phyloP scores from a whole-genome alignment of 1,140 invertebrate species.

The Heliconius melpomene region DNA sequence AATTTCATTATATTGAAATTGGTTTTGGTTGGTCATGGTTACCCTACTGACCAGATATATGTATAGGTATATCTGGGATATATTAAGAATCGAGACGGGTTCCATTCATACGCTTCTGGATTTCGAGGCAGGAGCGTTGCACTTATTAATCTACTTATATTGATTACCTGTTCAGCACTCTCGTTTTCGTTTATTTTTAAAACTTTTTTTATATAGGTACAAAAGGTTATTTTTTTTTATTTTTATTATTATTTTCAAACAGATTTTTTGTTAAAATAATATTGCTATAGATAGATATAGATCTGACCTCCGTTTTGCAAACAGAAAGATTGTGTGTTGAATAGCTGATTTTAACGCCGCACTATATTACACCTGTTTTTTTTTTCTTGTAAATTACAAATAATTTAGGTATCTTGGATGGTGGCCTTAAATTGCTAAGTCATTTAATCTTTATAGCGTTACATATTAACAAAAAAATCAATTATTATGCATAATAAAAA shows the following conservation, averaged over 20 bases:
- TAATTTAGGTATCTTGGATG: not conserved
- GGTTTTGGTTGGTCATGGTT: not conserved
- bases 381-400: not conserved
- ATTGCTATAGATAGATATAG: not conserved
- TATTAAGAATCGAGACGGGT: slow-evolving; percentile 37
- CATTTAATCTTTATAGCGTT: not conserved
- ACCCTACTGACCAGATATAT: slow-evolving; percentile 4
- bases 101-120: slow-evolving; percentile 44
- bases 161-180: slow-evolving; percentile 15
- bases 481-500: not conserved
- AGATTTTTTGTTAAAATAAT: not conserved
- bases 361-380: not conserved
- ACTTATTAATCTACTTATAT: slow-evolving; percentile 27
- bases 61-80: slow-evolving; percentile 24
- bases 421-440: not conserved
- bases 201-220: not conserved
- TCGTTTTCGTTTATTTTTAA: slow-evolving; percentile 7
- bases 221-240: not conserved
- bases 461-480: not conserved
- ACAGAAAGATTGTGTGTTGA: not conserved
- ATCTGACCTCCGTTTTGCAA: not conserved
- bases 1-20: not conserved
- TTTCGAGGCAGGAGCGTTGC: slow-evolving; percentile 38
- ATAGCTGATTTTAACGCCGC: not conserved
- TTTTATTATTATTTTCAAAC: not conserved